Percentiles rank a stretch among this genome's conserved stretches.
Evolutionary conservation across 2,113 vertebrate genomes (phyloP).

Genomic region (Oryzias curvinotus): DNA sequence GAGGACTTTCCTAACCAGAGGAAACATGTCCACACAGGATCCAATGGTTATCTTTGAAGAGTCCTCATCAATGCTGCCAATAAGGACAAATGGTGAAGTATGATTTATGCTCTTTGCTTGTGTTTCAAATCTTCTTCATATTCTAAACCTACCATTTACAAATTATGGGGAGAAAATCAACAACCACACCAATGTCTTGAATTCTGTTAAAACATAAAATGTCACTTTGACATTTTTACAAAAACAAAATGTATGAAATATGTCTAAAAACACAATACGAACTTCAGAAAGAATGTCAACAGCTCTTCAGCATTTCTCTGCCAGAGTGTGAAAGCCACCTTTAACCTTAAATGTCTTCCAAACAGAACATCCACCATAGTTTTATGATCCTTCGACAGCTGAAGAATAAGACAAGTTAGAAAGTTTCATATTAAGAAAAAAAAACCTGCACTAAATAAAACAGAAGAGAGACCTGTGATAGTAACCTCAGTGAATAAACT

Average conservation of each 20-base stretch:
- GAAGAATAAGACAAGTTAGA: constrained; percentile 21
- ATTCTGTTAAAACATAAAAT: constrained; percentile 74
- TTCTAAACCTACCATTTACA: constrained; percentile 82
- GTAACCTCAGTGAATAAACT: constrained; percentile 85
- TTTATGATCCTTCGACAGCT: constrained; percentile 89
- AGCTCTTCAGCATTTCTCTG: constrained; percentile 89
- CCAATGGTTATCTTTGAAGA: constrained; percentile 84
- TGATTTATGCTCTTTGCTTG: background rate
- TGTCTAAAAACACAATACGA: constrained; percentile 11
- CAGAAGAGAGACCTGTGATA: background rate
- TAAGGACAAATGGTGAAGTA: constrained; percentile 13
- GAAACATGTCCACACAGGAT: constrained; percentile 92
- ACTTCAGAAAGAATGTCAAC: constrained; percentile 91
- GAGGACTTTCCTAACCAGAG: constrained; percentile 86
- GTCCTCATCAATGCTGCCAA: constrained; percentile 85
- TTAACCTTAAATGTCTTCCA: constrained; percentile 88
- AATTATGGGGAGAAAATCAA: constrained; percentile 91
- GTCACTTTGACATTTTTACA: background rate
- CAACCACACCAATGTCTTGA: constrained; percentile 88
- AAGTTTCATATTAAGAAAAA: background rate
- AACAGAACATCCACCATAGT: constrained; percentile 88
- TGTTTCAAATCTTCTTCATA: background rate
- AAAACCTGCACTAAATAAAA: background rate
- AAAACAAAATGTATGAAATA: background rate
- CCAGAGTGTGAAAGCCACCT: constrained; percentile 91